These are phyloP conservation scores for Pelecanoides urinatrix DNA, from an alignment of 2,113 vertebrate genomes.

Conservation along the genomic window DNA sequence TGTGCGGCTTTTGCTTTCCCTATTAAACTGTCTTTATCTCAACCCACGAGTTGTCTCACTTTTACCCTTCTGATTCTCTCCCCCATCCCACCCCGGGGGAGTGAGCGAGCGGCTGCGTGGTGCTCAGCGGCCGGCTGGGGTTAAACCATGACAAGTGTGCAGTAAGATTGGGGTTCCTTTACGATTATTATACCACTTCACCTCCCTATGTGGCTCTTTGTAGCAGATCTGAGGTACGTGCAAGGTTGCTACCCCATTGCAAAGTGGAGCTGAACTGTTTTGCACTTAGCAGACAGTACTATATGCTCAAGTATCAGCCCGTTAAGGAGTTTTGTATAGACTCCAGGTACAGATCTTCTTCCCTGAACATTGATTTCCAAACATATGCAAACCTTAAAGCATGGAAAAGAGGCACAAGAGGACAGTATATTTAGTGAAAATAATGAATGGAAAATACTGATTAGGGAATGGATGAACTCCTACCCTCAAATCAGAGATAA, in stretches of 20 bases:
- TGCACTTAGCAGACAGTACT: neutral
- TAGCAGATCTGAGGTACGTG: neutral
- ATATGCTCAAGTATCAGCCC: neutral
- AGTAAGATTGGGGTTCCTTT: neutral
- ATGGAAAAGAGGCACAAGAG: neutral
- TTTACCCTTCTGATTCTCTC: too few species aligned
- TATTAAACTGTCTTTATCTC: too few species aligned
- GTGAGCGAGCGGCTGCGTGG: too few species aligned
- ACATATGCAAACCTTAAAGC: neutral
- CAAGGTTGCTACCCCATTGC: neutral
- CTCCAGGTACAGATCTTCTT: neutral
- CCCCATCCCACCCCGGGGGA: too few species aligned
- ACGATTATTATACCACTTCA: neutral
- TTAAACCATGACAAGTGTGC: too few species aligned
- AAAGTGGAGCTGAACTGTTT: neutral
- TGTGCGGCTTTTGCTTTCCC: too few species aligned
- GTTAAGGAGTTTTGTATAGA: neutral
- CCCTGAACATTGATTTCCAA: neutral
- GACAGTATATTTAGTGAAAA: neutral
- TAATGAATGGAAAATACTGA: neutral
- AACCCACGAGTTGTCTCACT: too few species aligned
- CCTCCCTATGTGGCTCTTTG: fast-evolving
- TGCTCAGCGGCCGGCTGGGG: too few species aligned
- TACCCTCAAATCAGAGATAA: neutral
- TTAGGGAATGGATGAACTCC: neutral